phyloP scores from a whole-genome alignment of 1,140 invertebrate genomes.

The Bathynomus jamesi region DNA sequence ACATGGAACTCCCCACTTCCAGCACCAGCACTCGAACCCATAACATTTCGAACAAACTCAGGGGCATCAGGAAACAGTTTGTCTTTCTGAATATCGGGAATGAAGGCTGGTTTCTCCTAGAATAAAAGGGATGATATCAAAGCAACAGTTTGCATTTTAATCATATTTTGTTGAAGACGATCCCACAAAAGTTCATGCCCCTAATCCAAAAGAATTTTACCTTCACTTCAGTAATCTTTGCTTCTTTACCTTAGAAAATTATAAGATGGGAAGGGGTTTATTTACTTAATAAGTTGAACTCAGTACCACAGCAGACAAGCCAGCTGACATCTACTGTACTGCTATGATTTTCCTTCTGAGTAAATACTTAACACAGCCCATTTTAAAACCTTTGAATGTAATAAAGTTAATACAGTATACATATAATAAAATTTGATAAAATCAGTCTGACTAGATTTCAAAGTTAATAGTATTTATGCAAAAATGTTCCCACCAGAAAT shows the following conservation, averaged over 20 bases:
- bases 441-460: too few relatives aligned
- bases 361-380: too few relatives aligned
- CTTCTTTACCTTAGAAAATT: neutral
- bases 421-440: too few relatives aligned
- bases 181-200: neutral
- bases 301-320: neutral
- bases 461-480: too few relatives aligned
- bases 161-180: neutral
- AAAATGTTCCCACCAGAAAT: too few relatives aligned
- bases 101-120: slow-evolving; percentile 76
- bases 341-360: too few relatives aligned
- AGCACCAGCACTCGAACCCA: slow-evolving; percentile 95
- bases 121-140: slow-evolving; percentile 16
- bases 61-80: slow-evolving; percentile 67
- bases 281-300: neutral
- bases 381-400: too few relatives aligned
- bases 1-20: slow-evolving; percentile 98
- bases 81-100: slow-evolving; percentile 73
- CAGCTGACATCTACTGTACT: too few relatives aligned
- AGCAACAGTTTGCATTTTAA: slow-evolving; percentile 8
- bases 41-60: slow-evolving; percentile 94
- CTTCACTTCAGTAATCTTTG: neutral
- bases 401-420: too few relatives aligned
- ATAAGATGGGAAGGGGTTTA: neutral
- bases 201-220: neutral